Evolutionary conservation across 2,113 vertebrate genomes (phyloP).

Genomic region (Synodontis membranacea): DNA sequence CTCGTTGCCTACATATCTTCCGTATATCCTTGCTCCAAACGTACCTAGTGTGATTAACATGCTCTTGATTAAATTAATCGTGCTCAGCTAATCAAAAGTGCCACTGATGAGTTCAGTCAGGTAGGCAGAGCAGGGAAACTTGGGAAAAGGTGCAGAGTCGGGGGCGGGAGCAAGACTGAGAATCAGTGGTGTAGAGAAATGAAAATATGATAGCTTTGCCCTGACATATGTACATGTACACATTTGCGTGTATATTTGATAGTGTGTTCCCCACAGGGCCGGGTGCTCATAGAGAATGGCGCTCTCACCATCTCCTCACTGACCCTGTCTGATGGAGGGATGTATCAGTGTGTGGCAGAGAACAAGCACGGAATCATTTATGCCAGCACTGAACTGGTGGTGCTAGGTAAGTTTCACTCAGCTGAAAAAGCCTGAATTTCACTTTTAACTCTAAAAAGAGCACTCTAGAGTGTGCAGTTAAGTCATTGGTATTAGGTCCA

Average conservation of each 20-base stretch:
- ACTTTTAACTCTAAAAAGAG: neutral
- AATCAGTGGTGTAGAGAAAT: neutral
- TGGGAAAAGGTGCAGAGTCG: no score
- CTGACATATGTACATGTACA: neutral
- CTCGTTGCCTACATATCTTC: no score
- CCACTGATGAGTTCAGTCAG: no score
- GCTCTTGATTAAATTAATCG: no score
- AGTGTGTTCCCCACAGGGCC: conserved; percentile 78
- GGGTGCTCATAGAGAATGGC: conserved; percentile 90
- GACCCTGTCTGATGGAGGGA: conserved; percentile 89
- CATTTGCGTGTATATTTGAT: conserved; percentile 59
- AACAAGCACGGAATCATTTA: conserved; percentile 93
- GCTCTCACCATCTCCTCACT: conserved; percentile 84
- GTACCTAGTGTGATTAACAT: no score
- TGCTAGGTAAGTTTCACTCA: conserved; percentile 81
- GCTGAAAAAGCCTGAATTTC: neutral
- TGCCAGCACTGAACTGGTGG: conserved; percentile 87
- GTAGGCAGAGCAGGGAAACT: no score
- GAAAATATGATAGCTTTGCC: neutral
- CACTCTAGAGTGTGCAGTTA: no score
- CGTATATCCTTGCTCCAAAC: no score
- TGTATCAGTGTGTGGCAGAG: conserved; percentile 96
- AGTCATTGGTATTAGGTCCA: neutral
- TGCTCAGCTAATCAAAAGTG: no score
- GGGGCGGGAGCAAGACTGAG: no score